Conservation (phyloP, 37 sponge, comb jelly and placozoan species). For the Ephydatia muelleri region DNA sequence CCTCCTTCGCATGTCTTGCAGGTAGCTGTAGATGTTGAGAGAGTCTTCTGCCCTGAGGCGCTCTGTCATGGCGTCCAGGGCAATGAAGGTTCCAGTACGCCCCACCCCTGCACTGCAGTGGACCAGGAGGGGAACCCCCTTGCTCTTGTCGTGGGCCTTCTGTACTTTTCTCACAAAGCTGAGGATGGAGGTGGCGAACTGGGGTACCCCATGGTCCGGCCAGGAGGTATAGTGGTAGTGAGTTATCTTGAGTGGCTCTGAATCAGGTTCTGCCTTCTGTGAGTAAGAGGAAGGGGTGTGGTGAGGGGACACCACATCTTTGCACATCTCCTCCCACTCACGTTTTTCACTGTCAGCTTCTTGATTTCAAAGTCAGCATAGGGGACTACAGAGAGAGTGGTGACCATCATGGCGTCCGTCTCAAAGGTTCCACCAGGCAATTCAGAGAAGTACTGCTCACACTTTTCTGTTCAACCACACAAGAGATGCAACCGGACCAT, state of each 20-base stretch:
- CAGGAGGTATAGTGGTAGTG: conserved; percentile 68
- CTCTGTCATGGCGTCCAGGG: conserved; percentile 75
- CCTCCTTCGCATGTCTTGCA: conserved; percentile 57
- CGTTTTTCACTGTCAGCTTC: conserved; percentile 47
- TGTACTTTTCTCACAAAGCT: conserved; percentile 73
- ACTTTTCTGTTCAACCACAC: conserved; percentile 73
- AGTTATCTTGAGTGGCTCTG: conserved; percentile 40
- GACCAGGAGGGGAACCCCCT: conserved; percentile 56
- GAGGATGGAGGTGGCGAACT: conserved; percentile 80
- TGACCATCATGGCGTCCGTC: conserved; percentile 32
- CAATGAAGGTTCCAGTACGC: conserved; percentile 82
- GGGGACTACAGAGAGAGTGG: conserved; percentile 40
- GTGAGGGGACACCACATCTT: neutral
- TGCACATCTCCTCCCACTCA: conserved; percentile 21
- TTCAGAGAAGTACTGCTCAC: conserved; percentile 93
- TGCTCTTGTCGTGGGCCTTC: conserved; percentile 48
- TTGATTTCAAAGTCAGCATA: conserved; percentile 84
- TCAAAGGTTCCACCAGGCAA: conserved; percentile 48
- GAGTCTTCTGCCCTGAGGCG: conserved; percentile 31
- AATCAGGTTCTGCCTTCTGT: conserved; percentile 14
- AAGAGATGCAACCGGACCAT: too few species aligned
- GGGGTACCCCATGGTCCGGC: conserved; percentile 88
- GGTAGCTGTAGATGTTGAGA: conserved; percentile 63
- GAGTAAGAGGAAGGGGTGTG: neutral
- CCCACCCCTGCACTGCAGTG: conserved; percentile 95